Base-by-base conservation (phyloP, 2,888 invertebrate species). In the Drosophila monieri region DNA sequence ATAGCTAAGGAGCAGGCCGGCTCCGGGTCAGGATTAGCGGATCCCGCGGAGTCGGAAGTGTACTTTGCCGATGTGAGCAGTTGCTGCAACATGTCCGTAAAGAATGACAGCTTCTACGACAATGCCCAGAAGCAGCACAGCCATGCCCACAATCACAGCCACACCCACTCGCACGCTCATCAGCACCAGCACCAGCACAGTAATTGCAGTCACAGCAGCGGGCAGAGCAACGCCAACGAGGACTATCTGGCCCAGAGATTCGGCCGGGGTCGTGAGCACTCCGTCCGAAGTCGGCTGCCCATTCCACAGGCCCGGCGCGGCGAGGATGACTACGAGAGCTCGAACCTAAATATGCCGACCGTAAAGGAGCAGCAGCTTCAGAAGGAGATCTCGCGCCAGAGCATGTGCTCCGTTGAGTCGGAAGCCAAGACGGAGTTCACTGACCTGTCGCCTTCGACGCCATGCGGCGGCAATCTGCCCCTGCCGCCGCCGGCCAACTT, bases 1-100 rank as follows among this genome's bases (percentile, higher is more conserved):
- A 85, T 84, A 27, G 77, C 83, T 46, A 83, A 85, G 55, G 79
- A 70, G 32, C 80, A 78, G 46, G 53, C 32, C n/a, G 41, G 51
- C 10, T 32, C 53, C 70, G 54, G 95, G 94, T 85, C 94, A 94
- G 43, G 43, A n/a, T 27, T 51, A 1, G 39, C 75, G 52, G 95
- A 94, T 85, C 94, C 94, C 18, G 94, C 95, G 0, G 96, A 96
- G 86, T 96, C 96, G 0, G 97, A 97, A 89, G 94, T 97, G 0
- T 97, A 97, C 88, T 97, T 97, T 85, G 96, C 96, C 0, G 96
- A 97, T 78, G 96, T 96, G 0, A 96, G 96, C 25, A 96, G 96
- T 64, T 96, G 96, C 84, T 96, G 96, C 84, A 95, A 95, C 83
- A 94, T 95, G 51, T 95, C 95, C 3, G 93, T 95, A 0, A 93